Evolutionary conservation across 2,797 vertebrate species (phyloP), one percentile per base, ranked within the genome.

Genomic region (Oreortyx pictus): DNA sequence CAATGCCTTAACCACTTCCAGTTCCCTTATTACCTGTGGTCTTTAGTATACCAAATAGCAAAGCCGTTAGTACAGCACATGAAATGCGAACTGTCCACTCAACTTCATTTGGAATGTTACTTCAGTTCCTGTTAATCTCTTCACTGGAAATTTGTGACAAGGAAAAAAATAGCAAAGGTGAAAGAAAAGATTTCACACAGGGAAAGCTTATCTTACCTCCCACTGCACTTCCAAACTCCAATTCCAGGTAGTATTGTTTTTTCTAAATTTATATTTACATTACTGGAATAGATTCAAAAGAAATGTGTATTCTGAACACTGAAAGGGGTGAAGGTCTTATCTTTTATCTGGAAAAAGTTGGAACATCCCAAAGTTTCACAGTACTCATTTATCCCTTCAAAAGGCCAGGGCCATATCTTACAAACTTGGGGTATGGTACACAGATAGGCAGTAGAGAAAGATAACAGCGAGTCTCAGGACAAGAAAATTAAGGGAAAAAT

Each of bases 191-290:
- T 95, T 96, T 96, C 93, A 92, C 92, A 94, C 74, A 90, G 60
- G 5, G 72, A 56, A 93, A 95, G 46, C 61, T 96, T 97, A 96
- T 96, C 96, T 97, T 97, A 96, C 95, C 95, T 96, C 73, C 56
- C 56, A 41, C 47, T 50, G 47, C 79, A 80, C 23, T 93, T 93
- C 83, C 81, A 93, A 96, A 97, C 90, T 92, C 95, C 94, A 61
- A 37, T 97, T 97, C 97, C 88, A 82, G 57, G 96, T 93, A 96
- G 78, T n/a, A 95, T 90, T 83, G 90, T 84, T 93, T 95, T 96
- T 72, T 56, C 31, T n/a, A 7, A 22, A 93, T 94, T 94, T 95
- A 94, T 93, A 93, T 96, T 94, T 94, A 86, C 85, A 56, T 95
- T 94, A 95, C 89, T 93, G 91, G 95, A 94, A 92, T n/a, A 90